Evolutionary conservation across 2,113 vertebrate genomes (phyloP), one percentile per base, ranked within the genome.

Genomic region (Phycodurus eques): DNA sequence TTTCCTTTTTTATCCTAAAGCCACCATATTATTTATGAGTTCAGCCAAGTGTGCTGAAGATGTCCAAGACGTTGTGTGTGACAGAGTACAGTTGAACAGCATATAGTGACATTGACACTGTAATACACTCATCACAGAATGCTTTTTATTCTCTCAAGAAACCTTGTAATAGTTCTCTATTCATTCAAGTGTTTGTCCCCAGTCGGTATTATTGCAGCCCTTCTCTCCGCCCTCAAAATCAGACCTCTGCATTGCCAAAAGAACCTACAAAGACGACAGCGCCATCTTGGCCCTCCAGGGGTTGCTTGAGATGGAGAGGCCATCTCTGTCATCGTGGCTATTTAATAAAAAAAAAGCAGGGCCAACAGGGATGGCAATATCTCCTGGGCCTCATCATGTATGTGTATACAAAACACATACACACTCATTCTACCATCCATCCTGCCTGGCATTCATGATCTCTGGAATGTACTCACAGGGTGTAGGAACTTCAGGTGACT

Each of bases 301-400:
- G 73, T 64, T 62, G 68, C 67, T 80, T 81, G 78, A 83, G 78
- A 88, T 86, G 74, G 75, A 86, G 87, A 87, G 83, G 87, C 85
- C 67, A n/a, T 80, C 80, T 76, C 76, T 83, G 75, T 89, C 79
- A 76, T 83, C 83, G 84, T 85, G 80, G 88, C 84, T 87, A 80
- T 85, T 84, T 72, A 76, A 59, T 90, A 84, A 91, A 91, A 1
- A 1, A 88, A 82, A 85, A 82, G 73, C 63, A 67, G 59, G 13
- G 70, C 60, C 74, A 61, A 74, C 35, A 42, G 78, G 74, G 81
- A 67, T 57, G 78, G 75, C 82, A 80, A 81, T 72, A 83, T 88
- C 80, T 87, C 76, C 77, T 85, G 76, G 80, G 82, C 85, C 75
- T 80, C 82, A 67, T 75, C 67, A 79, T 84, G 80, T 88, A 77